Conservation (phyloP, 2,888 invertebrate genomes). For the Synergus itoensis region DNA sequence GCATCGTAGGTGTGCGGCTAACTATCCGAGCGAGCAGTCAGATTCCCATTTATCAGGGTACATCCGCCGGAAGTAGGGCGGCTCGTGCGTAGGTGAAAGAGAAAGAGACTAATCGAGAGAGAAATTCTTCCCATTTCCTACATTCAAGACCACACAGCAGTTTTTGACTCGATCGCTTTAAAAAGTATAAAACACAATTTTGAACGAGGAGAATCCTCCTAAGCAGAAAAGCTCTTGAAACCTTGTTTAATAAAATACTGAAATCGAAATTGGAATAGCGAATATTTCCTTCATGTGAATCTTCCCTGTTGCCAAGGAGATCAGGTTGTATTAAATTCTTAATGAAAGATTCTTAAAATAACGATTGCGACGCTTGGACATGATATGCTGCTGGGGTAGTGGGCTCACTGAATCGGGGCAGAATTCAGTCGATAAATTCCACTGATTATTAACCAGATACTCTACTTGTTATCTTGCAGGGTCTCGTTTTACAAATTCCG, state of each 20-base stretch:
- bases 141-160: neutral
- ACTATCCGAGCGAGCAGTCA: conserved; percentile 64
- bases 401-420: conserved; percentile 51
- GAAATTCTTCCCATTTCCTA: conserved; percentile 26
- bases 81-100: conserved; percentile 75
- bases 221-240: no score
- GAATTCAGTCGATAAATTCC: conserved; percentile 71
- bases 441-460: conserved; percentile 69
- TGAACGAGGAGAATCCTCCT: no score
- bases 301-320: conserved; percentile 47
- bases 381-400: conserved; percentile 48
- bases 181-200: neutral
- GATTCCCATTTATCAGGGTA: conserved; percentile 76
- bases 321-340: conserved; percentile 68
- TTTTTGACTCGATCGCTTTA: neutral
- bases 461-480: conserved; percentile 50
- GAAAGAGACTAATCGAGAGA: conserved; percentile 35
- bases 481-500: neutral
- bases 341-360: conserved; percentile 73
- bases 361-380: conserved; percentile 53
- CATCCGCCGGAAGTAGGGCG: conserved; percentile 77
- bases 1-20: conserved; percentile 65
- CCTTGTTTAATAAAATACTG: neutral
- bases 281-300: neutral
- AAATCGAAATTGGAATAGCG: neutral